Conservation (phyloP, 1,140 invertebrate species). For the Trissolcus basalis region DNA sequence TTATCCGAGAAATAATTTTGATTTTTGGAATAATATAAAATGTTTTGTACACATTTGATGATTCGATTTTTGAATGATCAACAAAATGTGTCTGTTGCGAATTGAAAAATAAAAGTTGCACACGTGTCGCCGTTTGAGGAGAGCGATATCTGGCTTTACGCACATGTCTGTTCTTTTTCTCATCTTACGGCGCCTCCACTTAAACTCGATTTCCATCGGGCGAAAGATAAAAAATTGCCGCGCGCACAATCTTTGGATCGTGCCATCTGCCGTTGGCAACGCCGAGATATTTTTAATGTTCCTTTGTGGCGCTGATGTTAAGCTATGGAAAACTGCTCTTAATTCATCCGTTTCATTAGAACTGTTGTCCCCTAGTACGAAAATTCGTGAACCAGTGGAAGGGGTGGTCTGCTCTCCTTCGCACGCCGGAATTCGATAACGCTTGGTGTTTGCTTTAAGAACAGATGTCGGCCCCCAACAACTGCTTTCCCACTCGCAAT, state of each 20-base stretch:
- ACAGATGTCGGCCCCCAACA: slow-evolving; percentile 52
- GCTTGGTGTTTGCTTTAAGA: slow-evolving; percentile 50
- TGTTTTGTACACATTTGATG: no score
- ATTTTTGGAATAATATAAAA: no score
- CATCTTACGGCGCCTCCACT: slow-evolving; percentile 19
- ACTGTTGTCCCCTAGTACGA: slow-evolving; percentile 30
- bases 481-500: slow-evolving; percentile 54
- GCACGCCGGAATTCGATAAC: slow-evolving; percentile 38
- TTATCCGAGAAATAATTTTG: no score
- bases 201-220: slow-evolving; percentile 42
- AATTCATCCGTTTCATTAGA: slow-evolving; percentile 53
- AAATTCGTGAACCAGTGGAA: slow-evolving; percentile 45
- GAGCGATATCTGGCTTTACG: slow-evolving; percentile 15
- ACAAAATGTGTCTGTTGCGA: slow-evolving; percentile 1
- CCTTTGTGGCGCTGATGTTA: slow-evolving; percentile 27
- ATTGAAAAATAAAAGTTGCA: slow-evolving; percentile 30
- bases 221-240: slow-evolving; percentile 47
- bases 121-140: slow-evolving; percentile 25
- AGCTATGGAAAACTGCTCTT: slow-evolving; percentile 46
- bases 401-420: slow-evolving; percentile 31
- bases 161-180: slow-evolving; percentile 31
- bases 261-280: slow-evolving; percentile 37
- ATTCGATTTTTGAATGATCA: slow-evolving; percentile 4
- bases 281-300: slow-evolving; percentile 47
- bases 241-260: slow-evolving; percentile 36